Conservation (phyloP, 2,113 vertebrate species). For the Stomatorhinus ivindoensis region DNA sequence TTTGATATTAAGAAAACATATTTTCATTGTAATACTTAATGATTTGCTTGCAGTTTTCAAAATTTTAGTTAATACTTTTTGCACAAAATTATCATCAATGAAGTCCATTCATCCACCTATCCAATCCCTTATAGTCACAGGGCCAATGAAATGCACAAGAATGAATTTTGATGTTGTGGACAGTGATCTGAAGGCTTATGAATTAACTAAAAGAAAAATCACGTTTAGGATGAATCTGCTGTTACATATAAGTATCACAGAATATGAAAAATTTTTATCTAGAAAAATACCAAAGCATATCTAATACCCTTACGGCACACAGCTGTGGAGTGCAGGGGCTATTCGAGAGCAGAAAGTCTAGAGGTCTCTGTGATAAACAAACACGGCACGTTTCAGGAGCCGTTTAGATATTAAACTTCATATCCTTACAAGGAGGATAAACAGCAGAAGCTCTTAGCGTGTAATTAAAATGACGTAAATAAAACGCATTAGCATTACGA, state of each 20-base stretch:
- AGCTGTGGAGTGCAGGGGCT: not conserved
- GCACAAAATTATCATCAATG: no score
- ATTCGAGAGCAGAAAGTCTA: not conserved
- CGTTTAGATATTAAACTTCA: not conserved
- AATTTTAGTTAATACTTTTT: no score
- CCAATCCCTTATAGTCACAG: not conserved
- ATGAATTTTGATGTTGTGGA: not conserved
- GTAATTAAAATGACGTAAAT: not conserved
- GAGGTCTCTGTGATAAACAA: not conserved
- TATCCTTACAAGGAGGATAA: not conserved
- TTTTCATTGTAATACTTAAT: no score
- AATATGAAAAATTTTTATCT: not conserved
- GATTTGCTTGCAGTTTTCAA: no score
- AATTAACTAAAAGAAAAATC: not conserved
- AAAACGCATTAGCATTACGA: not conserved
- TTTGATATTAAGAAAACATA: no score
- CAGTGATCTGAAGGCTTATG: not conserved
- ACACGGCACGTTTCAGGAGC: not conserved
- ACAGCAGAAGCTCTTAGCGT: not conserved
- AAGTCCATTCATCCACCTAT: not conserved
- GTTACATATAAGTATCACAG: not conserved
- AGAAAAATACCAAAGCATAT: not conserved
- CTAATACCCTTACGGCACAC: not conserved
- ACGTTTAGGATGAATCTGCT: not conserved
- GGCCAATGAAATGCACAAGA: not conserved